A percentile compares a stretch with the other conserved stretches of the same genome.
phyloP scores from a whole-genome alignment of 2,113 vertebrate genomes.

The Corydoras maculifer region DNA sequence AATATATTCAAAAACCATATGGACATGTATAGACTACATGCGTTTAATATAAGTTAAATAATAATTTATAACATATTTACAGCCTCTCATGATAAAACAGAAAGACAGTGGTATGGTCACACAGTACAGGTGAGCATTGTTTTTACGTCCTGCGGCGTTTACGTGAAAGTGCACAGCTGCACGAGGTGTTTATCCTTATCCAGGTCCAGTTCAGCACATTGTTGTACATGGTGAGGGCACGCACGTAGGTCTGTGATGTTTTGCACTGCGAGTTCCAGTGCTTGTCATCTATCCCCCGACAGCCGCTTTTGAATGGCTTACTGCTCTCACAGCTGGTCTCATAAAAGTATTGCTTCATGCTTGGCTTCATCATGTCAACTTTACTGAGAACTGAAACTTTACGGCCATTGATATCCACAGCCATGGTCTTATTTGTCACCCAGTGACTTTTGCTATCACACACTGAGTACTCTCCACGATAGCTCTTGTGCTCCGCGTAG shows the following conservation, averaged over 20 bases:
- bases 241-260: constrained; percentile 87
- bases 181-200: constrained; percentile 98
- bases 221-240: constrained; percentile 82
- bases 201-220: constrained; percentile 82
- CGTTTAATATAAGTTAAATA: constrained; percentile 99
- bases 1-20: constrained; percentile 78
- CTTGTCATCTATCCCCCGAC: constrained; percentile 91
- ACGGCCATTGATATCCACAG: constrained; percentile 78
- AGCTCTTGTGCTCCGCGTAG: constrained; percentile 80
- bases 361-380: constrained; percentile 73
- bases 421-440: constrained; percentile 88
- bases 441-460: constrained; percentile 93
- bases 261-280: constrained; percentile 99
- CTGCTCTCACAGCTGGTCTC: constrained; percentile 85
- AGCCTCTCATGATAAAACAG: constrained; percentile 41
- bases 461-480: constrained; percentile 89
- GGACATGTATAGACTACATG: constrained; percentile 98
- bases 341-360: constrained; percentile 93
- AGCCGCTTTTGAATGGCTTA: constrained; percentile 77
- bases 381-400: constrained; percentile 83
- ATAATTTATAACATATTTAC: constrained; percentile 99
- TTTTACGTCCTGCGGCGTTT: constrained; percentile 85
- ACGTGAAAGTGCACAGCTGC: constrained; percentile 89
- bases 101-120: constrained; percentile 39
- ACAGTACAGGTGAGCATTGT: constrained; percentile 18